Evolutionary conservation across 2,113 vertebrate species (phyloP).

Genomic region (Poecile atricapillus): DNA sequence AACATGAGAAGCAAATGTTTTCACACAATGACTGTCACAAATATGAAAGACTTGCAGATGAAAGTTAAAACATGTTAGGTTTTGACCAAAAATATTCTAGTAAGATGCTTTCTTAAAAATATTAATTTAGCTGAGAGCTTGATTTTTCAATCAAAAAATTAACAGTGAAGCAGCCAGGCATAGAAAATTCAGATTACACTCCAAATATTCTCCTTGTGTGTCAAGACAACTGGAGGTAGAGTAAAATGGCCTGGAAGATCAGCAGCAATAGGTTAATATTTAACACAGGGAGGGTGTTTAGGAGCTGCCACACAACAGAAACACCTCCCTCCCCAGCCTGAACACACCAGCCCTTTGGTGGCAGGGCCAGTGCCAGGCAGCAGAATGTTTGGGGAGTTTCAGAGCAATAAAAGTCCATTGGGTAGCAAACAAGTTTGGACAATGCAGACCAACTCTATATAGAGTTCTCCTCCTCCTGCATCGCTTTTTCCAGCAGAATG

Average conservation of each 20-base stretch:
- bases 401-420: neutral
- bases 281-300: neutral
- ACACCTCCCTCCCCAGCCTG: neutral
- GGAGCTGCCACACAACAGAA: neutral
- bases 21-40: neutral
- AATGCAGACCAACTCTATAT: rapidly evolving
- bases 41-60: neutral
- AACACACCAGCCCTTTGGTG: rapidly evolving
- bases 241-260: neutral
- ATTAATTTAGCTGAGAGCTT: neutral
- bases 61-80: neutral
- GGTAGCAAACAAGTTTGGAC: neutral
- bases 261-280: neutral
- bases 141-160: neutral
- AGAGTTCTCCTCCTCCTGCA: neutral
- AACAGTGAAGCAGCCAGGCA: neutral
- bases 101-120: neutral
- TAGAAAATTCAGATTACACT: neutral
- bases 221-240: neutral
- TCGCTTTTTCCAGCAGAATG: neutral
- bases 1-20: neutral
- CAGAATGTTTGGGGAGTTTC: neutral
- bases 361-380: neutral
- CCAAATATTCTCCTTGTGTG: neutral
- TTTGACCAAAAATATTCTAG: neutral